Evolutionary conservation across 2,113 vertebrate species (phyloP), one percentile per base, ranked within the genome.

Genomic region (Cnemophilus loriae): DNA sequence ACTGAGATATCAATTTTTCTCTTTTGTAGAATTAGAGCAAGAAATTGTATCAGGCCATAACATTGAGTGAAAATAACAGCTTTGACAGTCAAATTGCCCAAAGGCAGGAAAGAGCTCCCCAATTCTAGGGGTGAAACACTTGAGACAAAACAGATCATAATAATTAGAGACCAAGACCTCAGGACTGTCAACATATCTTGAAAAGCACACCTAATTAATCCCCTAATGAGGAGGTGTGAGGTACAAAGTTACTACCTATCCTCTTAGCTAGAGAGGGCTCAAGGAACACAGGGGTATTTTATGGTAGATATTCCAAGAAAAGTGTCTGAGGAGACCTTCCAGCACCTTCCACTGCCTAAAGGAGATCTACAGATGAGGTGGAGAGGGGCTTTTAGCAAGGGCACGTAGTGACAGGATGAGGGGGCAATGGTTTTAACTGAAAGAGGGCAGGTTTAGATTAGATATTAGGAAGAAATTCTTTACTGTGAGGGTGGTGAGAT

Each of bases 1-100:
- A 95, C 56, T 73, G 84, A 96, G 91, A 90, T 83, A 70, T 57
- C 74, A 74, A 23, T 90, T 95, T 71, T 93, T 78, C 64, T 80
- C 41, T 88, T 88, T 75, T 60, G 49, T 56, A 88, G 56, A 87
- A 84, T 70, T 88, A 77, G 52, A 88, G 52, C 44, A 80, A 78
- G 49, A 77, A 96, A 92, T 75, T 73, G n/a, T 50, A 93, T 46
- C n/a, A 90, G 68, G 53, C 42, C 71, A n/a, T 56, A 77, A 88
- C 8, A 2, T 3, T 50, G 74, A 88, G 37, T 50, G 75, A 80
- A 93, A 95, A 88, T 84, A 91, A 90, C 37, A 85, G 74, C 60
- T 93, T 68, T 93, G 63, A 75, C 52, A 84, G 30, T 41, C 35
- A 88, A 86, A 90, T 75, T 89, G 42, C 71, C 59, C 50, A 70